Percentiles rank a stretch among this genome's conserved stretches.
Conservation (phyloP, 1,140 invertebrate genomes). For the Homarus americanus region DNA sequence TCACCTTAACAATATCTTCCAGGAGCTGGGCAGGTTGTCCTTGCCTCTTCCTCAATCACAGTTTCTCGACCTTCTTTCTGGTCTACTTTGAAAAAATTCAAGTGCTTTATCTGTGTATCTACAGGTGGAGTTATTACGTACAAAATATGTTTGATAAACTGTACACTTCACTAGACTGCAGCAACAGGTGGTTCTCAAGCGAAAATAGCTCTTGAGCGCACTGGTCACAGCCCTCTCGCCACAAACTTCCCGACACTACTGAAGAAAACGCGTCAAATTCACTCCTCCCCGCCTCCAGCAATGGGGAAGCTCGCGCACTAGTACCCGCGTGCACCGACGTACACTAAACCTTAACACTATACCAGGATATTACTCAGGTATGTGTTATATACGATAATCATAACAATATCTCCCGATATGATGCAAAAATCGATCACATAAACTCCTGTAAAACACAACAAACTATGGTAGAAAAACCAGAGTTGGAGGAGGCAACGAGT, state of each 20-base stretch:
- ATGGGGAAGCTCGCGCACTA: neutral
- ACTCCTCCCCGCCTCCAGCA: neutral
- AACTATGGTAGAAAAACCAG: too few species aligned
- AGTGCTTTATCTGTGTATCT: neutral
- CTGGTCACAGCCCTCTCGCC: neutral
- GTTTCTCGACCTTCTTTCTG: neutral
- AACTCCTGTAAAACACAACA: too few species aligned
- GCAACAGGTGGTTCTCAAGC: neutral
- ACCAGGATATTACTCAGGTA: too few species aligned
- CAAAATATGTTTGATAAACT: neutral
- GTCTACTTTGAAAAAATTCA: neutral
- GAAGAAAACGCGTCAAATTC: neutral
- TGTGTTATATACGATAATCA: too few species aligned
- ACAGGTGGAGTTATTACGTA: neutral
- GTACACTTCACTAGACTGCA: neutral
- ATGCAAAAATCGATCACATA: too few species aligned
- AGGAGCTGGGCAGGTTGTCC: neutral
- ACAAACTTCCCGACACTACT: neutral
- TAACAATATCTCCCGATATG: too few species aligned
- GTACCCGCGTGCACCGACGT: too few species aligned
- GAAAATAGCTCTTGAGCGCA: neutral
- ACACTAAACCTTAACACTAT: too few species aligned
- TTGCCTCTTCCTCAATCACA: neutral
- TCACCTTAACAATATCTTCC: neutral
- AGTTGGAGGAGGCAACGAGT: too few species aligned